Percentiles rank a stretch among this genome's conserved stretches.
Evolutionary conservation across 2,888 invertebrate genomes (phyloP).

Genomic region (Argyresthia goedartella): DNA sequence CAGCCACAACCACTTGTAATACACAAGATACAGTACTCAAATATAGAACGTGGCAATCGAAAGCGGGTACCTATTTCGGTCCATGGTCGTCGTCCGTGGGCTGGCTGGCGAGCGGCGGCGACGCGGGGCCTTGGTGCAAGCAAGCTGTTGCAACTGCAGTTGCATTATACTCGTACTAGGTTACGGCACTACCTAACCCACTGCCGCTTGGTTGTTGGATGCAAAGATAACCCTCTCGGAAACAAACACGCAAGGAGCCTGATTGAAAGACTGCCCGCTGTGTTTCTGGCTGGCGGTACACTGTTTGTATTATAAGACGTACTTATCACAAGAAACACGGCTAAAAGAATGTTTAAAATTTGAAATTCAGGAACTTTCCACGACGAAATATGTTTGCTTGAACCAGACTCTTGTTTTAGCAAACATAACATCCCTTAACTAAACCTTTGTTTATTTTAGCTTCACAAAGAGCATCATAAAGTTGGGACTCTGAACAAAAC

Average conservation of each 20-base stretch:
- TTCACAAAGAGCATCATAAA: slow-evolving; percentile 38
- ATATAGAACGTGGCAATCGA: slow-evolving; percentile 21
- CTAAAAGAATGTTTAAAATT: too few relatives aligned
- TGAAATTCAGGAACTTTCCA: too few relatives aligned
- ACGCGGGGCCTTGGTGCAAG: slow-evolving; percentile 49
- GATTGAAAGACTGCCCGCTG: too few relatives aligned
- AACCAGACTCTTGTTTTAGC: too few relatives aligned
- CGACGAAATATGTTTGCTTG: too few relatives aligned
- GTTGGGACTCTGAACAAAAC: slow-evolving; percentile 23
- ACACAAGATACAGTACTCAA: slow-evolving; percentile 4
- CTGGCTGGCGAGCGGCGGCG: slow-evolving; percentile 49
- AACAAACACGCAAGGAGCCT: too few relatives aligned
- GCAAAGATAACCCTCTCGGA: too few relatives aligned
- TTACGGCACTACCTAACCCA: background rate
- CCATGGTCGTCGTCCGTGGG: slow-evolving; percentile 50
- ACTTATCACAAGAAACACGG: too few relatives aligned
- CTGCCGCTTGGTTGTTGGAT: too few relatives aligned
- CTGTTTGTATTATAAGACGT: too few relatives aligned
- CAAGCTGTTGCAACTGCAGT: slow-evolving; percentile 5
- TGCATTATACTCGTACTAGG: slow-evolving; percentile 1
- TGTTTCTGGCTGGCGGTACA: slow-evolving; percentile 7
- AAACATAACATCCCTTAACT: too few relatives aligned
- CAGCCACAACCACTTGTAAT: slow-evolving; percentile 5
- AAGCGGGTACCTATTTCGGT: slow-evolving; percentile 62
- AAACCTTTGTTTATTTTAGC: slow-evolving; percentile 27